Base-by-base conservation (phyloP, 2,797 vertebrate species). In the Chrysocyon brachyurus region DNA sequence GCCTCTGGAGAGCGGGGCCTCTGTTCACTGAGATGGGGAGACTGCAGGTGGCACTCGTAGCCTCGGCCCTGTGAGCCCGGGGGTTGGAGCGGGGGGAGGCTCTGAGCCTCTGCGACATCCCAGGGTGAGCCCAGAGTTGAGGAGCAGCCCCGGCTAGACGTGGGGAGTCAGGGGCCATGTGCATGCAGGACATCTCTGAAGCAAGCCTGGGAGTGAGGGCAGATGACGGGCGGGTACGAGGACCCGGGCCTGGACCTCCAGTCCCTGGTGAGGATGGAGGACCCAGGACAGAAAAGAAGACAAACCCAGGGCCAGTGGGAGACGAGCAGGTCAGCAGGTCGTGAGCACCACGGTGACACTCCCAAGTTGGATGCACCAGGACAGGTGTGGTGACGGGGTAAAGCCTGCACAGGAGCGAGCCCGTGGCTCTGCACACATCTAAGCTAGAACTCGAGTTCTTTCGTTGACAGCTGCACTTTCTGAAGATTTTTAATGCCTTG, bases 271-370 rank as follows among this genome's bases (percentile, higher is more conserved):
- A 52, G 73, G 49, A n/a, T 3, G 36, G 66, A 40, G 36, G 36
- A 17, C 86, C 6, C 19, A 49, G 70, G 64, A 31, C 64, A 66
- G 31, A 17, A n/a, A 7, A 66, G 64, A n/a, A 16, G 64, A n/a
- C 31, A 17, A 66, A 17, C 31, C 31, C 7, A n/a, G 15, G 7
- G 31, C 87, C 59, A 64, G 63, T 33, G 1, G 11, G 66, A 26
- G 33, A 66, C 28, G 1, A 12, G 14, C 36, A 36, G 36, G 36
- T 14, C 0, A 0, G 24, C 73, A 56, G 73, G 24, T 12, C 21
- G 11, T 0, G 22, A 6, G 26, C 40, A 6, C 8, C 22, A 28
- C 0, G 36, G 40, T 12, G 26, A 72, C 33, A 26, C 8, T 4
- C 46, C 63, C 11, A 3, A 21, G 12, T 1, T 10, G 49, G 49